phyloP scores from a whole-genome alignment of 2,888 invertebrate genomes.

The Congeria kusceri region DNA sequence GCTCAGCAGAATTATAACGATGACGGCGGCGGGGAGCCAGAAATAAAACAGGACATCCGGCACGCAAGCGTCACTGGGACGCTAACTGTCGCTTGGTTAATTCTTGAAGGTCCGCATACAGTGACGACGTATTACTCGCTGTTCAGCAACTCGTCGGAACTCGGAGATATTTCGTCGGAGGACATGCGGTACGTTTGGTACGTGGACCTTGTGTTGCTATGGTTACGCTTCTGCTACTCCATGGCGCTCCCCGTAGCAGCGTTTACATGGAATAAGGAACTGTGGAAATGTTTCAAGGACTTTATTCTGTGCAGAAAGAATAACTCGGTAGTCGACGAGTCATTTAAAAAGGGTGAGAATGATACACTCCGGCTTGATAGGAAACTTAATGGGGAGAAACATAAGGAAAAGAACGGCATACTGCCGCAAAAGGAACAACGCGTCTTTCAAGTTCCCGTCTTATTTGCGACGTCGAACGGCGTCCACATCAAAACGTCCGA shows the following conservation, averaged over 20 bases:
- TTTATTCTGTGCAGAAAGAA: constrained; percentile 78
- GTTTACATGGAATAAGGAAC: constrained; percentile 77
- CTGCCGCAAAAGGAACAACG: constrained; percentile 49
- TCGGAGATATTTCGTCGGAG: constrained; percentile 39
- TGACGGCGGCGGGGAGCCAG: constrained; percentile 50
- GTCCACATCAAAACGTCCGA: constrained; percentile 63
- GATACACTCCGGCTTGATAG: constrained; percentile 35
- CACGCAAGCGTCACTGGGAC: constrained; percentile 72
- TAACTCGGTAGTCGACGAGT: constrained; percentile 77
- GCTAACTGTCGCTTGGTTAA: constrained; percentile 75
- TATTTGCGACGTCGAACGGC: constrained; percentile 82
- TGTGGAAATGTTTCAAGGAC: constrained; percentile 80
- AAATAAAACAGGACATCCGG: constrained; percentile 68
- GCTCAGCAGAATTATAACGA: constrained; percentile 72
- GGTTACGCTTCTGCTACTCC: constrained; percentile 79
- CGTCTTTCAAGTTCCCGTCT: constrained; percentile 79
- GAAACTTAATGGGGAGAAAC: constrained; percentile 47
- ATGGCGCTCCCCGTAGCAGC: constrained; percentile 76
- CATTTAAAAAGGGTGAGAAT: constrained; percentile 49
- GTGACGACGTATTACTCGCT: constrained; percentile 68
- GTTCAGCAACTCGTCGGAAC: constrained; percentile 66
- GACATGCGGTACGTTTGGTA: constrained; percentile 73
- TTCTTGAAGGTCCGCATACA: constrained; percentile 77
- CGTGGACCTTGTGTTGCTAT: constrained; percentile 77
- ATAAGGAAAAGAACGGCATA: constrained; percentile 49